Base-by-base conservation (phyloP, 92 coral and sea anemone genomes). In the Porites divaricata region DNA sequence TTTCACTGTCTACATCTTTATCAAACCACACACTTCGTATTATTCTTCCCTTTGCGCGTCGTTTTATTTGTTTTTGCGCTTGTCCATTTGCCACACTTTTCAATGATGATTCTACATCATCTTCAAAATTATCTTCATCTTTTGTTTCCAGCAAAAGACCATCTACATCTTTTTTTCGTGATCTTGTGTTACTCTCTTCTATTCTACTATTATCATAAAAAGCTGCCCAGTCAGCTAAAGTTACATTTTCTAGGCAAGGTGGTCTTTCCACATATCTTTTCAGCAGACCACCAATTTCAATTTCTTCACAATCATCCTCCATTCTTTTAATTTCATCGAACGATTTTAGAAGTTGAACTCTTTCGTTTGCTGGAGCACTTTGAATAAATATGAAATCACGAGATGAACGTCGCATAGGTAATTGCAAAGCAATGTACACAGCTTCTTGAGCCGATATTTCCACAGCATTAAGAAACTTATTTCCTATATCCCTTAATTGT, bases 361-460 rank as follows among this genome's bases (percentile, higher is more conserved):
- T 70, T 81, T 87, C 81, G 58, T 80, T 83, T 7, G 87, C 76
- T 50, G 90, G 77, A 16, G 78, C 19, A 25, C 71, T 81, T 49
- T 53, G 66, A 75, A 87, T 87, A 81, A 87, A 87, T n/a, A 87
- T 19, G 52, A 87, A 73, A 26, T 72, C 52, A 23, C 87, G 90
- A 16, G 90, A 78, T 26, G 90, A 70, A 49, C 74, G 59, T 61
- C 87, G 73, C 82, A 87, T 87, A 20, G 90, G 90, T 14, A 87
- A 67, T 63, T 87, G 90, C 65, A 87, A 72, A n/a, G 74, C 76
- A 3, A 81, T 48, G 66, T 87, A 87, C 51, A 87, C 87, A 72
- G 90, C 90, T 87, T 87, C 90, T 49, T 87, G 87, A 20, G 87
- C 90, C 65, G 88, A 70, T 21, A 87, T 81, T 81, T 87, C 90